phyloP scores from a whole-genome alignment of 2,888 invertebrate species.

The Ferrisia virgata region DNA sequence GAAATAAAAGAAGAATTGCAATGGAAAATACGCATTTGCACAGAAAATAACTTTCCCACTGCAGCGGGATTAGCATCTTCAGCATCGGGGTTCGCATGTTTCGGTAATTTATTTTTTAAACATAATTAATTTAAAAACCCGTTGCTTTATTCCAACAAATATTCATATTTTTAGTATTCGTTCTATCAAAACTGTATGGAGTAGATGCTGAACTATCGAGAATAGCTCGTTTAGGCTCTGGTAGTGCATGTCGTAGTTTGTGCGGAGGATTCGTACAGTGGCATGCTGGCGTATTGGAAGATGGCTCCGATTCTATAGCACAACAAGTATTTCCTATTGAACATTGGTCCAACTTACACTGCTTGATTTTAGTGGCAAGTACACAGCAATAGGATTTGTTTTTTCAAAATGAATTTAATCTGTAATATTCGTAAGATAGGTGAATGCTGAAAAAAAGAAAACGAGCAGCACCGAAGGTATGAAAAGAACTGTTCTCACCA shows the following conservation, averaged over 20 bases:
- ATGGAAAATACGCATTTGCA: slow-evolving; percentile 79
- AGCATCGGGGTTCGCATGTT: slow-evolving; percentile 95
- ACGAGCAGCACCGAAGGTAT: slow-evolving; percentile 86
- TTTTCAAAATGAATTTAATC: background rate
- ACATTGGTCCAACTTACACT: slow-evolving; percentile 89
- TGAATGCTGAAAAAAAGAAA: slow-evolving; percentile 75
- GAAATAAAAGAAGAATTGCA: slow-evolving; percentile 53
- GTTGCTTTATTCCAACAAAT: background rate
- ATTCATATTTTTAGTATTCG: slow-evolving; percentile 59
- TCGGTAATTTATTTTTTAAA: slow-evolving; percentile 64
- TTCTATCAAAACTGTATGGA: slow-evolving; percentile 72
- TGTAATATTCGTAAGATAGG: slow-evolving; percentile 51
- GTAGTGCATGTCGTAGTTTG: slow-evolving; percentile 93
- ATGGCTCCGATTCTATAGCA: slow-evolving; percentile 75
- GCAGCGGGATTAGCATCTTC: slow-evolving; percentile 97
- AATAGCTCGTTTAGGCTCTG: slow-evolving; percentile 83
- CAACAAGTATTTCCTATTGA: slow-evolving; percentile 66
- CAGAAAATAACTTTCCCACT: slow-evolving; percentile 96
- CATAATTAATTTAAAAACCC: background rate
- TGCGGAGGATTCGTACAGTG: slow-evolving; percentile 94
- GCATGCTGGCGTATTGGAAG: slow-evolving; percentile 66
- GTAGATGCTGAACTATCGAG: slow-evolving; percentile 57
- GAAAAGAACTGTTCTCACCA: slow-evolving; percentile 76
- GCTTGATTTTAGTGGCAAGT: slow-evolving; percentile 79
- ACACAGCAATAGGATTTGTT: background rate